These are phyloP conservation scores for Saxidomus purpurata DNA, from an alignment of 1,140 invertebrate species.

Conservation along the genomic window DNA sequence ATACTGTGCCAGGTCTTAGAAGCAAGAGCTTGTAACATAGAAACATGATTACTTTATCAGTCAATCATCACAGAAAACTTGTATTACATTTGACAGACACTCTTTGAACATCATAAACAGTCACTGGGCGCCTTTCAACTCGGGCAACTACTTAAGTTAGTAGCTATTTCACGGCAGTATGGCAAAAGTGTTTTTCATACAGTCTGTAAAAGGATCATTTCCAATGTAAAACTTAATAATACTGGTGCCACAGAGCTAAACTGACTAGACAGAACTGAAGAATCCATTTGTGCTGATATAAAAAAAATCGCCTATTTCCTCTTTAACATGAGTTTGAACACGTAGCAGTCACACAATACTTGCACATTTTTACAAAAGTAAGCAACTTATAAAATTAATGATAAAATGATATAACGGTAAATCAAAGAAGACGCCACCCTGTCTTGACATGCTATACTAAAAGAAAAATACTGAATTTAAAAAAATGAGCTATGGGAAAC, in stretches of 20 bases:
- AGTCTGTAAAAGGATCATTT: too few relatives aligned
- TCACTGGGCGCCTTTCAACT: too few relatives aligned
- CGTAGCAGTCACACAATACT: constrained; percentile 12
- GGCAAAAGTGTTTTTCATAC: too few relatives aligned
- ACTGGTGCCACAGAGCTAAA: too few relatives aligned
- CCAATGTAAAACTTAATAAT: too few relatives aligned
- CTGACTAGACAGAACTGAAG: too few relatives aligned
- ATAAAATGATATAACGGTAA: neutral
- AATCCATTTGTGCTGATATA: too few relatives aligned
- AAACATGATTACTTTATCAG: neutral
- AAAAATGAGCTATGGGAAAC: neutral
- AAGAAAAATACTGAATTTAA: too few relatives aligned
- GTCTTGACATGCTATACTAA: neutral
- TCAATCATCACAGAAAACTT: neutral
- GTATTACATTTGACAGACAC: constrained; percentile 24
- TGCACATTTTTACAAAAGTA: neutral
- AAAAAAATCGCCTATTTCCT: too few relatives aligned
- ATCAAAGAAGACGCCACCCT: neutral
- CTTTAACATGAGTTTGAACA: neutral
- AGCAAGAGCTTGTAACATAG: neutral
- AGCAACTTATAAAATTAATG: neutral
- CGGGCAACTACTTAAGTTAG: too few relatives aligned
- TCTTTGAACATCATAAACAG: neutral
- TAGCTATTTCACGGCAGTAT: too few relatives aligned
- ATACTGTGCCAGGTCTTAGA: constrained; percentile 1